Percentiles rank a stretch among this genome's conserved stretches.
phyloP scores from a whole-genome alignment of 1,140 invertebrate species.

The Ladona fulva region DNA sequence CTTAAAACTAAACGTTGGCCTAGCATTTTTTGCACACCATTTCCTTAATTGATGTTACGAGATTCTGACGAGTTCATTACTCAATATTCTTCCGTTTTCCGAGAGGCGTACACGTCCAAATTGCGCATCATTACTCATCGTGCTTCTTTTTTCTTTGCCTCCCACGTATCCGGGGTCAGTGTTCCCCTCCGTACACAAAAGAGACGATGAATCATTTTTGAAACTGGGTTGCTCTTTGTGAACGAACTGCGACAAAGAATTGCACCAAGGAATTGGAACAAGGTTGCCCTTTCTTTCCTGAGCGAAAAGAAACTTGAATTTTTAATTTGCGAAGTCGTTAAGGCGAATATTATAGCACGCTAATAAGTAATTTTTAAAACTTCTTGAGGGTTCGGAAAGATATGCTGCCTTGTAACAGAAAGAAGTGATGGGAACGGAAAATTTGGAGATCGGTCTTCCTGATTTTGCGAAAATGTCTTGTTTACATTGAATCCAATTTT shows the following conservation, averaged over 20 bases:
- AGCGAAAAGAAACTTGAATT: not conserved
- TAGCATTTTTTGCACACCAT: too few species aligned
- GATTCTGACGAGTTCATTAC: too few species aligned
- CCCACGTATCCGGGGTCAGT: not conserved
- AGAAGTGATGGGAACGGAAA: too few species aligned
- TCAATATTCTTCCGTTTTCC: too few species aligned
- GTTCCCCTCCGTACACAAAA: not conserved
- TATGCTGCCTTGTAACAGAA: too few species aligned
- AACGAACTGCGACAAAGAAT: not conserved
- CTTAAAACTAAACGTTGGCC: too few species aligned
- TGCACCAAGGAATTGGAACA: not conserved
- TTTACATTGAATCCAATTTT: too few species aligned
- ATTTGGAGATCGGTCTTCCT: too few species aligned
- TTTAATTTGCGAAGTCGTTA: not conserved
- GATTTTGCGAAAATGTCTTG: too few species aligned
- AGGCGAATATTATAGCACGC: not conserved
- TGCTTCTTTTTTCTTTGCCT: not conserved
- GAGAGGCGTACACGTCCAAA: not conserved
- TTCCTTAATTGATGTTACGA: too few species aligned
- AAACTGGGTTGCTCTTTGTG: slow-evolving; percentile 2
- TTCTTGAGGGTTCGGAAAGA: too few species aligned
- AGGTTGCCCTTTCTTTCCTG: not conserved
- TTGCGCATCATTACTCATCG: not conserved
- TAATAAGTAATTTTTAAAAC: too few species aligned
- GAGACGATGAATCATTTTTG: not conserved